Base-by-base conservation (phyloP, 2,113 vertebrate species). In the Ursus arctos region DNA sequence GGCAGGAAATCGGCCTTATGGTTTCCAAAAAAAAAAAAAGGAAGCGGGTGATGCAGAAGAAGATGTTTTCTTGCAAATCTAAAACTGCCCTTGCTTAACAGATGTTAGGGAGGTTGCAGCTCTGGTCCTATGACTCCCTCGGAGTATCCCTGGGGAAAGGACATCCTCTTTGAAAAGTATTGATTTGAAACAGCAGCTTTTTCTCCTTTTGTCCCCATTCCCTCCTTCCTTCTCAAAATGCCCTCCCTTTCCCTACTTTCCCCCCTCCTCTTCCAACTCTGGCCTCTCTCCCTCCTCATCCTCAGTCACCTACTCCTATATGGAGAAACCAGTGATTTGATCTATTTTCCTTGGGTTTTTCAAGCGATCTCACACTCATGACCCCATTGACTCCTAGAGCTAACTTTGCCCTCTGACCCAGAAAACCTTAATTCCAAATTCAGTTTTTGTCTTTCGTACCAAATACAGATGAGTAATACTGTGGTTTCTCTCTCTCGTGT, bases 121-220 rank as follows among this genome's bases (percentile, higher is more conserved):
- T 57, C 53, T 63, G 36, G 24, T 40, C 28, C 71, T 65, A 0
- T 43, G 72, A 83, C 18, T 26, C 67, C 69, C 31, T 82, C 0
- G 0, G 83, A 89, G 24, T 47, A 40, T 87, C 85, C 33, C 93
- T 28, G 67, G 87, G 63, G 89, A 93, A 91, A 43, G 0, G 8
- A 74, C 93, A 92, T 89, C 85, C 43, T 96, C 59, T 91, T 13
- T 40, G 69, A 83, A 74, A 93, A 72, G 67, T 55, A 49, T 6
- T 69, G 53, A 82, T 67, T 49, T 63, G 72, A 91, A 94, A 86
- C 51, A 24, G 36, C 43, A 91, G 21, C 5, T 28, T 76, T 77
- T 63, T 71, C 84, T 72, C 16, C 28, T 63, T 94, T 77, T 87
- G 61, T 57, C 47, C 7, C 36, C 2, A n/a, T 88, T 69, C 33